A percentile compares a stretch with the other conserved stretches of the same genome.
phyloP scores from a whole-genome alignment of 37 sponge, comb jelly and placozoan species.

The Aplysina aerophoba region DNA sequence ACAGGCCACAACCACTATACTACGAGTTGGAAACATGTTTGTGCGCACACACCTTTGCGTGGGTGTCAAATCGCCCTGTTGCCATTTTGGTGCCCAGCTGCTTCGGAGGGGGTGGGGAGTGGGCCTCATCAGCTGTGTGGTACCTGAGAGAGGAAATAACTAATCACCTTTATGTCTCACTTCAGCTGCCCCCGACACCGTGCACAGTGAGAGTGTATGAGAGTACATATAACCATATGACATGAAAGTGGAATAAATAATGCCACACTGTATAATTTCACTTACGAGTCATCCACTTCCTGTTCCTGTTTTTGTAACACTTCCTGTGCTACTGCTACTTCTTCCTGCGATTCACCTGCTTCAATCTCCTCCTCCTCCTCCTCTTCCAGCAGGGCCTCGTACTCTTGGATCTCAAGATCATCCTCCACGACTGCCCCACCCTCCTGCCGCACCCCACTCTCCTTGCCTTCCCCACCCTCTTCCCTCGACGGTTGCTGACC shows the following conservation, averaged over 20 bases:
- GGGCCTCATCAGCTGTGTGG: too few species aligned
- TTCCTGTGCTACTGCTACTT: constrained; percentile 4
- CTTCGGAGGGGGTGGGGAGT: too few species aligned
- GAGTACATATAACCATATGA: too few species aligned
- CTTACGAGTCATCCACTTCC: background rate
- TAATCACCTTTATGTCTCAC: too few species aligned
- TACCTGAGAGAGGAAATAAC: too few species aligned
- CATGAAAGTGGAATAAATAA: too few species aligned
- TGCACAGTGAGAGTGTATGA: too few species aligned
- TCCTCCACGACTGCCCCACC: background rate
- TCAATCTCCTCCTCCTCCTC: background rate
- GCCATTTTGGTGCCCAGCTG: background rate
- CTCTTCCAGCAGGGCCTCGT: background rate
- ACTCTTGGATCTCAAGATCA: constrained; percentile 6
- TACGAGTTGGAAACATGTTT: background rate
- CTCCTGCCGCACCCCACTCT: background rate
- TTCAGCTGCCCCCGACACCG: too few species aligned
- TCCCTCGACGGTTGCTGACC: background rate
- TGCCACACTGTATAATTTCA: too few species aligned
- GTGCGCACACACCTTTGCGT: background rate
- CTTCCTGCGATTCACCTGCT: background rate
- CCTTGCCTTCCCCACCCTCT: background rate
- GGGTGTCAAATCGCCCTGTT: background rate
- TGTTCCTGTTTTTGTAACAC: background rate
- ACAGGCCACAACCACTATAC: background rate